A percentile compares a stretch with the other conserved stretches of the same genome.
These are phyloP conservation scores for Triplophysa dalaica DNA, from an alignment of 2,113 vertebrate species.

Conservation along the genomic window DNA sequence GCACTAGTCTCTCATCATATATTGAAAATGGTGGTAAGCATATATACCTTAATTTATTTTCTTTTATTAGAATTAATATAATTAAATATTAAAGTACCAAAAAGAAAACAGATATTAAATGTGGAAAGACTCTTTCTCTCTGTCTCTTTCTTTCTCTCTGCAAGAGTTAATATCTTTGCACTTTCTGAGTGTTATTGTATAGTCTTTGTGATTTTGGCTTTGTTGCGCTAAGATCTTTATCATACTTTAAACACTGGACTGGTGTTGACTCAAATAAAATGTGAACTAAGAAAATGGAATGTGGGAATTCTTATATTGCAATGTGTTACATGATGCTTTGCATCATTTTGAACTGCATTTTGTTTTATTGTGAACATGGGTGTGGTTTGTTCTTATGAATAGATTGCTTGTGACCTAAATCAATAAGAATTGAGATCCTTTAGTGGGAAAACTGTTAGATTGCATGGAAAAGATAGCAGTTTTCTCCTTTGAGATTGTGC, in stretches of 20 bases:
- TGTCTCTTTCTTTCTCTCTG: neutral
- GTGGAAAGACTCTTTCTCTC: neutral
- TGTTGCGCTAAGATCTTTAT: constrained; percentile 13
- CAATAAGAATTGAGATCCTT: constrained; percentile 1
- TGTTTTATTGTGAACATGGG: constrained; percentile 3
- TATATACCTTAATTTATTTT: neutral
- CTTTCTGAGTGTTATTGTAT: neutral
- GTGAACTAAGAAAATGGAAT: neutral
- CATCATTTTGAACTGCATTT: neutral
- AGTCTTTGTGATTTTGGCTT: neutral
- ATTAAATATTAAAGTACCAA: neutral
- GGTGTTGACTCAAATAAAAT: constrained; percentile 37
- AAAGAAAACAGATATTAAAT: neutral
- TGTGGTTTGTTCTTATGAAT: constrained; percentile 6
- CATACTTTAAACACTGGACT: constrained; percentile 3
- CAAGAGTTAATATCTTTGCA: neutral
- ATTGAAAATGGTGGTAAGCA: neutral
- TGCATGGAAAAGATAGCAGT: neutral
- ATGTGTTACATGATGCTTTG: constrained; percentile 6
- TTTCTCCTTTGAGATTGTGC: neutral
- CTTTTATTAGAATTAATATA: neutral
- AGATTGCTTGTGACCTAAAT: neutral
- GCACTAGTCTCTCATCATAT: neutral
- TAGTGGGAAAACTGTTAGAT: constrained; percentile 19
- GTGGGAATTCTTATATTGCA: constrained; percentile 25